Percentiles rank a stretch among this genome's conserved stretches.
These are phyloP conservation scores for Cyanistes caeruleus DNA, from an alignment of 2,113 vertebrate genomes.

Conservation along the genomic window DNA sequence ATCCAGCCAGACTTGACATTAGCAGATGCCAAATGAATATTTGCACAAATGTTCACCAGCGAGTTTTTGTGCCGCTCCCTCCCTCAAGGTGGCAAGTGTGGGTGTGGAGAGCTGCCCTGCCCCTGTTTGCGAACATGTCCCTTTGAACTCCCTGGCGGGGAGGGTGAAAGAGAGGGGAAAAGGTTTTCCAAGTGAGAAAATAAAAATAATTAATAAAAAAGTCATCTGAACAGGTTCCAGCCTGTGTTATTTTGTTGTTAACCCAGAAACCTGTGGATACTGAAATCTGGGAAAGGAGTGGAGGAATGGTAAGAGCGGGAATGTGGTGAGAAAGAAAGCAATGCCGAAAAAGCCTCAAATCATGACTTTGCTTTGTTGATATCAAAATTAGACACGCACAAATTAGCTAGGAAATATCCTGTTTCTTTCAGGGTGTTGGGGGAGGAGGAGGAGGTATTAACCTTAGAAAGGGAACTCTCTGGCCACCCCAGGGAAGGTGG, in stretches of 20 bases:
- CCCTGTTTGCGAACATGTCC: constrained; percentile 44
- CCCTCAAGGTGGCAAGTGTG: constrained; percentile 66
- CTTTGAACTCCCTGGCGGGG: constrained; percentile 62
- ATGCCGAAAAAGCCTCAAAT: not conserved
- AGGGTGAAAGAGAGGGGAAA: constrained; percentile 57
- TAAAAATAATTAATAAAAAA: not conserved
- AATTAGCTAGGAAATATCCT: constrained; percentile 65
- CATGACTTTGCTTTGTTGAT: constrained; percentile 19
- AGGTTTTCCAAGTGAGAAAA: constrained; percentile 64
- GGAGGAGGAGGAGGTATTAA: constrained; percentile 18
- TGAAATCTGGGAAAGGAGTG: not conserved
- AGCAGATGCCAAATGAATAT: constrained; percentile 68
- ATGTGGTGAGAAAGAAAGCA: not conserved
- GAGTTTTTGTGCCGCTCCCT: constrained; percentile 40
- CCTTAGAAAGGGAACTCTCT: constrained; percentile 38
- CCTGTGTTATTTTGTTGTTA: constrained; percentile 32
- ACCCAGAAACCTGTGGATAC: constrained; percentile 42
- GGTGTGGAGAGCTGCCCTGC: constrained; percentile 34
- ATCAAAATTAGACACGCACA: constrained; percentile 53
- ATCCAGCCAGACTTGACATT: constrained; percentile 68
- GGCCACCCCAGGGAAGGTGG: constrained; percentile 61
- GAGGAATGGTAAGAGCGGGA: not conserved
- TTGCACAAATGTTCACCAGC: constrained; percentile 61
- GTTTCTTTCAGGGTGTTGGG: not conserved
- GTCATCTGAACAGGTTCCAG: constrained; percentile 51